Evolutionary conservation across 2,888 invertebrate species (phyloP), one percentile per base, ranked within the genome.

Genomic region (Elmis aenea): DNA sequence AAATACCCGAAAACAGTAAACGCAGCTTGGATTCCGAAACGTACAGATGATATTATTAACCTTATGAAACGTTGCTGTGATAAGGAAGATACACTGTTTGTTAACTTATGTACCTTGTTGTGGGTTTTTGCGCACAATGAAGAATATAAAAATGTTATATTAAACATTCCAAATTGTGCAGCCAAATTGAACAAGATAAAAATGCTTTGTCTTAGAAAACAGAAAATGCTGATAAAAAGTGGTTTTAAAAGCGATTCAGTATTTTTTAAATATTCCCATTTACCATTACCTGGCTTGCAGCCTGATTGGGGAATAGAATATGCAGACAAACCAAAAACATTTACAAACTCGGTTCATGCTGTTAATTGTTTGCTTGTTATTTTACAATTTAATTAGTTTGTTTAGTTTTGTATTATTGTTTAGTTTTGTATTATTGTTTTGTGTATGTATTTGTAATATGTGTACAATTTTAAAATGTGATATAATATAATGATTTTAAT

Each of bases 21-120:
- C 1, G 74, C 74, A 49, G 76, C 78, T 35, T 81, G 81, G 61
- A 61, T 75, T 71, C 73, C 76, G 47, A 69, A 77, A 20, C 72
- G 75, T 29, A 72, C 83, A 11, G 68, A 75, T 13, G 72, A 73
- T 1, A 67, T 83, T 26, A 64, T 84, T 22, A 79, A 76, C 52
- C 74, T 80, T 57, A 72, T 85, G 71, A 66, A 73, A 60, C 73
- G 81, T 34, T 83, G 77, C 68, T 81, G 80, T 54, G 79, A 77
- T 53, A 82, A 77, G 51, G 81, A 83, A 51, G 70, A 71, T 3
- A 70, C 72, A 25, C 63, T 82, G 32, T 82, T 82, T 51, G 77
- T 79, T 48, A 74, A 76, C 13, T 59, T 83, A 14, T 75, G 77
- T 29, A 83, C 83, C 0, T 71, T 82, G 16, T 60, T 83, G 22